Percentiles rank a stretch among this genome's conserved stretches.
These are phyloP conservation scores for Conops quadrifasciatus DNA, from an alignment of 2,888 invertebrate genomes.

Conservation along the genomic window DNA sequence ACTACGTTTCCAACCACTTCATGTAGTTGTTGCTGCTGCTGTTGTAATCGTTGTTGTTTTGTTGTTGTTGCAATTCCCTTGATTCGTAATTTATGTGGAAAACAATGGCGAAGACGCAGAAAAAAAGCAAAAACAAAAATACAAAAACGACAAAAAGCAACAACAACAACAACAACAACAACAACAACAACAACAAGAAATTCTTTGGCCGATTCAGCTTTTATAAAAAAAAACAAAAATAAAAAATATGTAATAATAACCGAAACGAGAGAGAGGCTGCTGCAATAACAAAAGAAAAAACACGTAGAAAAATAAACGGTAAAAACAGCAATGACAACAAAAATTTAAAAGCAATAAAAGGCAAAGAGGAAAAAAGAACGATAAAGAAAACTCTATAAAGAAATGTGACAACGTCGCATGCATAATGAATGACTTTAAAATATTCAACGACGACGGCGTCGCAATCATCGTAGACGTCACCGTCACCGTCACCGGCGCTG, in stretches of 20 bases:
- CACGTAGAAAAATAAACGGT: neutral
- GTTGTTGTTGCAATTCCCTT: neutral
- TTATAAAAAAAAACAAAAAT: constrained; percentile 30
- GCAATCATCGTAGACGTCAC: neutral
- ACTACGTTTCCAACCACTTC: neutral
- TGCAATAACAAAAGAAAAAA: constrained; percentile 24
- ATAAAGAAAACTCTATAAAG: constrained; percentile 25
- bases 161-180: neutral
- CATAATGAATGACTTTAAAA: constrained; percentile 43
- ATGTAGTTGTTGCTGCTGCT: constrained; percentile 16
- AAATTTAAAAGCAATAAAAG: constrained; percentile 18
- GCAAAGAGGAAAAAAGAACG: constrained; percentile 11
- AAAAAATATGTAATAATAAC: neutral
- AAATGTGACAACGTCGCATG: constrained; percentile 43
- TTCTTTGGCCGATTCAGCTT: constrained; percentile 33
- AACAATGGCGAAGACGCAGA: constrained; percentile 8
- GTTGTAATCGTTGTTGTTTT: neutral
- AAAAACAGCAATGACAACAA: constrained; percentile 27
- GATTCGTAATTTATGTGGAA: constrained; percentile 38
- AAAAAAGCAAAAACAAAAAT: constrained; percentile 3
- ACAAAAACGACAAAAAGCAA: too few species aligned
- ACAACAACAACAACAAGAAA: constrained; percentile 16
- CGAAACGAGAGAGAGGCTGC: too few species aligned
- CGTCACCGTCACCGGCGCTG: too few species aligned
- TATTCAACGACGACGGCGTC: constrained; percentile 17